Evolutionary conservation across 1,140 invertebrate species (phyloP), one percentile per base, ranked within the genome.

Genomic region (Trinorchestia longiramus): DNA sequence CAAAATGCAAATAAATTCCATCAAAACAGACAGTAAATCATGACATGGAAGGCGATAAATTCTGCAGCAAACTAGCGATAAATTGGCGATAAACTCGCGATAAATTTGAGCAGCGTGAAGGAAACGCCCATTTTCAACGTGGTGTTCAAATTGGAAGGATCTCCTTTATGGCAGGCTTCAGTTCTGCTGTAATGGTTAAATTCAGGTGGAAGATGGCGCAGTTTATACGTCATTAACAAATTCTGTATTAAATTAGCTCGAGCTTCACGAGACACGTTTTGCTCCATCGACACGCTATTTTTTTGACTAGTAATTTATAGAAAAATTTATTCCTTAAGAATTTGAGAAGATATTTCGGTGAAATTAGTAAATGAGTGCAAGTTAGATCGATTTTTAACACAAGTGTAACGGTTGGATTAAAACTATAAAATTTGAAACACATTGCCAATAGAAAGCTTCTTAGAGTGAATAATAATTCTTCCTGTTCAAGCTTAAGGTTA

Each of bases 11-110:
- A 94, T 94, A 94, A 94, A 94, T 94, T 94, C 92, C 43, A 36
- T 94, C 92, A 94, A 94, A 94, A 94, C 43, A 45, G 92, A 94
- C 92, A 17, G 44, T 94, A 94, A 94, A 94, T 94, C 92, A 94
- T 45, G 43, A 40, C 92, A 43, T 40, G 92, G 43, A 94, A n/a
- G 44, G 92, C 44, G 92, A 94, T 94, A 94, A 94, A 94, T 94
- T 94, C 43, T 94, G 44, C 92, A 45, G 92, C 92, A 94, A 94
- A 94, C 92, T 94, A 94, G 92, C 92, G 92, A 94, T 94, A 94
- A 94, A 94, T 94, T 94, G 92, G 92, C 92, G 92, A 94, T 94
- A 94, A 94, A 94, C 92, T 42, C 43, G 43, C 92, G 92, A 94
- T 94, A 94, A 94, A 94, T 94, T 94, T 40, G n/a, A n/a, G 44